phyloP scores from a whole-genome alignment of 2,113 vertebrate species.

The Alouatta palliata region DNA sequence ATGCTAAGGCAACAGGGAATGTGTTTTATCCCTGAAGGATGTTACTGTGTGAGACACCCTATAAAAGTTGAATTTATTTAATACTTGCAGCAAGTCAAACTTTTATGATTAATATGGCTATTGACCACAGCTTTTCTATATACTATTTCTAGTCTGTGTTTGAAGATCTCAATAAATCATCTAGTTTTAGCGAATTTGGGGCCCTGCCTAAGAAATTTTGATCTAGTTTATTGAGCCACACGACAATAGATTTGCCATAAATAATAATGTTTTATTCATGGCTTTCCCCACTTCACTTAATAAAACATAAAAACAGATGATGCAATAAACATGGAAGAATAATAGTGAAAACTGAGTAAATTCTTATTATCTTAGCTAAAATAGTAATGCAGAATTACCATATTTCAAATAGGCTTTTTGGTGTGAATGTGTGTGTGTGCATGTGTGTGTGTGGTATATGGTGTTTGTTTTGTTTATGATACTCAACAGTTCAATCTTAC shows the following conservation, averaged over 20 bases:
- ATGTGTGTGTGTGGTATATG: background rate
- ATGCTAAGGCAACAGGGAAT: slow-evolving; percentile 29
- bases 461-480: background rate
- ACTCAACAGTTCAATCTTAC: background rate
- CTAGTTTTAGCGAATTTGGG: slow-evolving; percentile 67
- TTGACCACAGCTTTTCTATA: slow-evolving; percentile 67
- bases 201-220: slow-evolving; percentile 43
- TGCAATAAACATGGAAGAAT: slow-evolving; percentile 60
- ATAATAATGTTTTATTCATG: slow-evolving; percentile 64
- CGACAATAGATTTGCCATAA: slow-evolving; percentile 52
- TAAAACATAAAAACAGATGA: slow-evolving; percentile 70
- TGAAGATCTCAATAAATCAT: slow-evolving; percentile 72
- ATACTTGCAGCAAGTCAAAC: slow-evolving; percentile 69
- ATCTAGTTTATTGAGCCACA: slow-evolving; percentile 62
- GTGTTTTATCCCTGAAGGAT: slow-evolving; percentile 60
- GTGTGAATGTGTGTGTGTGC: background rate
- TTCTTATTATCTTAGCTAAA: slow-evolving; percentile 9
- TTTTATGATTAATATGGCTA: slow-evolving; percentile 72
- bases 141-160: slow-evolving; percentile 66
- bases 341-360: slow-evolving; percentile 43
- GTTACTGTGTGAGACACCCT: slow-evolving; percentile 49
- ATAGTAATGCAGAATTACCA: background rate
- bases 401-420: background rate
- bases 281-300: slow-evolving; percentile 50
- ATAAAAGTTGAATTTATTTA: slow-evolving; percentile 77